Percentiles rank a stretch among this genome's conserved stretches.
These are phyloP conservation scores for Pelusios castaneus DNA, from an alignment of 2,113 vertebrate genomes.

Conservation along the genomic window DNA sequence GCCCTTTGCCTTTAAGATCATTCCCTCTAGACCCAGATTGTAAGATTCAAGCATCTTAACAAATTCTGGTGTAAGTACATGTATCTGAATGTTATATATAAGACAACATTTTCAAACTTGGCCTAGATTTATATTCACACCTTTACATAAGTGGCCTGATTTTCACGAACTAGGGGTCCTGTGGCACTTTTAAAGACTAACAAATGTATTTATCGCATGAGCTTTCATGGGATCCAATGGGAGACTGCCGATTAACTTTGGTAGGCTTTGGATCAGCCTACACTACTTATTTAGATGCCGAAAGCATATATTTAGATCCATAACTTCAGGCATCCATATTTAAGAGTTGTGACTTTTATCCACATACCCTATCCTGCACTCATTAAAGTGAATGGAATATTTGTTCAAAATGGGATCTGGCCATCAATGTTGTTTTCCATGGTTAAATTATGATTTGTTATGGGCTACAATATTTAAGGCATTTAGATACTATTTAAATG, in stretches of 20 bases:
- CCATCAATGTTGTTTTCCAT: neutral
- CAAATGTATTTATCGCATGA: too few relatives aligned
- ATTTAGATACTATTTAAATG: neutral
- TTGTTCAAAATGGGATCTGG: neutral
- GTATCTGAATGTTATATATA: neutral
- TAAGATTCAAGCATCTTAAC: neutral
- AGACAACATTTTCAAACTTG: neutral
- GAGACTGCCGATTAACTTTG: neutral
- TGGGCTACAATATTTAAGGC: neutral
- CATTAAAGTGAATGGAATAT: neutral
- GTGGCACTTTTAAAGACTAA: too few relatives aligned
- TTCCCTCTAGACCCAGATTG: neutral
- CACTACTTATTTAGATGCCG: too few relatives aligned
- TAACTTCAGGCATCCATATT: too few relatives aligned
- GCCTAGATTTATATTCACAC: neutral
- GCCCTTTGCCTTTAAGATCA: neutral
- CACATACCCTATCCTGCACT: fast-evolving
- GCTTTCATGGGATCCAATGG: neutral
- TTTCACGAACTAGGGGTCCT: too few relatives aligned
- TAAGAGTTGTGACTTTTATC: neutral
- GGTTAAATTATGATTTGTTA: neutral
- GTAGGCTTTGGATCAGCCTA: neutral
- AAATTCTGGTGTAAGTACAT: neutral
- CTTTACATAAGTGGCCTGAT: neutral
- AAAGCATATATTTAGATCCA: too few relatives aligned